phyloP scores from a whole-genome alignment of 2,888 invertebrate genomes.

The Euzophera pinguis region DNA sequence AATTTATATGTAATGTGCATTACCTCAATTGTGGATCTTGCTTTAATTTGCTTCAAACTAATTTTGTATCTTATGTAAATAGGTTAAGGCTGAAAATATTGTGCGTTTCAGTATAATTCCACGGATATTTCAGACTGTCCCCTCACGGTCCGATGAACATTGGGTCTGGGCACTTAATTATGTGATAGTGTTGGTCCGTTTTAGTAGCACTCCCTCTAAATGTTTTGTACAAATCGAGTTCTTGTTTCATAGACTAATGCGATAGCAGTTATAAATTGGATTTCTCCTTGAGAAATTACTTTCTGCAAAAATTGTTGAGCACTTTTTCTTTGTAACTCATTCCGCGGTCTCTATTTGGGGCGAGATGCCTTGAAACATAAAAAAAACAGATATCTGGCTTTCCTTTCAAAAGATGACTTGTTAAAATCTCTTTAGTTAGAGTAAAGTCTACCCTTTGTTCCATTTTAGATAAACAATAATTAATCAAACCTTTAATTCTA shows the following conservation, averaged over 20 bases:
- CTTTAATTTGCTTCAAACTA: slow-evolving; percentile 18
- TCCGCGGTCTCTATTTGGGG: too few relatives aligned
- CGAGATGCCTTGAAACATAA: too few relatives aligned
- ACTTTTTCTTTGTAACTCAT: too few relatives aligned
- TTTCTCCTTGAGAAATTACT: too few relatives aligned
- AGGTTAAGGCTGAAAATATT: slow-evolving; percentile 29
- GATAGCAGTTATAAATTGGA: not conserved
- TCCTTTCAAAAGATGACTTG: too few relatives aligned
- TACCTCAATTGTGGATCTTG: slow-evolving; percentile 63
- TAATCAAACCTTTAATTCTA: too few relatives aligned
- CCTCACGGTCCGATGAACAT: slow-evolving; percentile 64
- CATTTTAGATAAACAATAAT: too few relatives aligned
- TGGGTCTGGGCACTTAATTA: slow-evolving; percentile 70
- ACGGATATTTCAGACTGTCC: slow-evolving; percentile 52
- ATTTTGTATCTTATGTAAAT: slow-evolving; percentile 25
- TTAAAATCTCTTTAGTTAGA: too few relatives aligned
- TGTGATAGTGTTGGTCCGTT: slow-evolving; percentile 68
- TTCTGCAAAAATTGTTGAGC: too few relatives aligned
- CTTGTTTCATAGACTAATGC: slow-evolving; percentile 11
- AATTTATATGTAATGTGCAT: slow-evolving; percentile 66
- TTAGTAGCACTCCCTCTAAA: slow-evolving; percentile 50
- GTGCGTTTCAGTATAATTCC: slow-evolving; percentile 49
- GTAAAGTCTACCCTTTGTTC: too few relatives aligned
- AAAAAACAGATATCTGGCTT: too few relatives aligned
- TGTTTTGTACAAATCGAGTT: slow-evolving; percentile 35